Conservation (phyloP, 2,797 vertebrate genomes). For the Peromyscus nudipes region DNA sequence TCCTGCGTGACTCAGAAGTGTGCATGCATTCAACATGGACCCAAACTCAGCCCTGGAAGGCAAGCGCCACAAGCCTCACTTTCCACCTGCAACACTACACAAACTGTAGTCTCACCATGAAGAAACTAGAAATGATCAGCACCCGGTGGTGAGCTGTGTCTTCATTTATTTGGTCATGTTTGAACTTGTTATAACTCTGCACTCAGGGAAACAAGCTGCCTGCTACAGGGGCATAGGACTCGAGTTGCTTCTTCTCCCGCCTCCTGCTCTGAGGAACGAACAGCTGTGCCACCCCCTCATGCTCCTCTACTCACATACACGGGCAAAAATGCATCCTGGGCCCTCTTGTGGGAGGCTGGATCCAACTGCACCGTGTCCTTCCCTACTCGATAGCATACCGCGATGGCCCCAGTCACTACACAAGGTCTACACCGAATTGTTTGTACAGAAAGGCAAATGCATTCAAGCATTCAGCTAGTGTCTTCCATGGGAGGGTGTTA, state of each 20-base stretch:
- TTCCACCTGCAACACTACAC: background rate
- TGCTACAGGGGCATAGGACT: background rate
- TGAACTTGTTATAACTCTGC: background rate
- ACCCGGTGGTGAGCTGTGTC: background rate
- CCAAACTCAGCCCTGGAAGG: background rate
- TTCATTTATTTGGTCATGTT: background rate
- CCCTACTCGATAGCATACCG: background rate
- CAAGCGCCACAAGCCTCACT: background rate
- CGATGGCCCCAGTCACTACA: background rate
- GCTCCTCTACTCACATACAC: background rate
- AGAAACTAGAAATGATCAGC: background rate
- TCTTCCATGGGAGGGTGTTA: background rate
- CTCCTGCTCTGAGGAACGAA: background rate
- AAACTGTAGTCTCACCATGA: background rate
- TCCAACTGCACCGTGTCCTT: background rate
- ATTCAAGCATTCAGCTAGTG: background rate
- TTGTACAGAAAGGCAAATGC: background rate
- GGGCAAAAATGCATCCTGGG: background rate
- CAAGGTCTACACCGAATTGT: background rate
- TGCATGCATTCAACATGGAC: background rate
- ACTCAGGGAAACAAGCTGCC: background rate
- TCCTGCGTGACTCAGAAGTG: background rate
- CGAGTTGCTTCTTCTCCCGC: background rate
- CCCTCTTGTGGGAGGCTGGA: background rate
- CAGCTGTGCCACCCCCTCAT: rapidly evolving